Conservation (phyloP, 23 tunicate species). For the Trididemnum clinides region DNA sequence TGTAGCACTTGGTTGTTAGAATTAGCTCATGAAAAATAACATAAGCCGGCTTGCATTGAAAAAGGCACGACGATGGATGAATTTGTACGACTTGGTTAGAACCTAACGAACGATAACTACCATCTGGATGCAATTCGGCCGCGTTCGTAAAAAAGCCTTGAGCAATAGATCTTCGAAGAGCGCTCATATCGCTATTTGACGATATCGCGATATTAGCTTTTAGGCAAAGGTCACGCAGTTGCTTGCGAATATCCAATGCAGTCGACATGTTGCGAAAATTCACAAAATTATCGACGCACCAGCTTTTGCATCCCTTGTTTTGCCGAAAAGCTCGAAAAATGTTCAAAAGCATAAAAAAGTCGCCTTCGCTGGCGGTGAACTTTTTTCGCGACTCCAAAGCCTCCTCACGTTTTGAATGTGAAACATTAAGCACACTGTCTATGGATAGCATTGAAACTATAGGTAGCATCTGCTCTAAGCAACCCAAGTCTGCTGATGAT, state of each 20-base stretch:
- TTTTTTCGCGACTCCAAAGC: constrained; percentile 56
- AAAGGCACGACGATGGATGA: constrained; percentile 93
- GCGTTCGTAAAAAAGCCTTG: constrained; percentile 74
- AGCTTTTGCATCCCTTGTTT: constrained; percentile 60
- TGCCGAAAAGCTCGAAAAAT: constrained; percentile 70
- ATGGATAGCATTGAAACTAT: constrained; percentile 80
- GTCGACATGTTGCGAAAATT: constrained; percentile 60
- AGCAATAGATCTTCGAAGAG: constrained; percentile 60
- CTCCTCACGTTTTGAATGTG: constrained; percentile 63
- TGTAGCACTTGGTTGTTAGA: constrained; percentile 82
- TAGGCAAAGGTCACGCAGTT: constrained; percentile 72
- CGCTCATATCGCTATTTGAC: constrained; percentile 52
- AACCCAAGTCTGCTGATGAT: constrained; percentile 32
- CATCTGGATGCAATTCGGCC: constrained; percentile 85
- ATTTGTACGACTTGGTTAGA: constrained; percentile 76
- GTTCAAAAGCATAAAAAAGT: constrained; percentile 76
- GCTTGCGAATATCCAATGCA: constrained; percentile 70
- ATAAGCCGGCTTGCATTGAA: constrained; percentile 85
- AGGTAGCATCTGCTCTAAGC: constrained; percentile 79
- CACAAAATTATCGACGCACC: constrained; percentile 88
- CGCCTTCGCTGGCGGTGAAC: constrained; percentile 87
- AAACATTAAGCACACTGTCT: constrained; percentile 71
- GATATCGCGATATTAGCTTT: constrained; percentile 57
- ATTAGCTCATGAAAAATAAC: constrained; percentile 78
- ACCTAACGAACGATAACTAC: constrained; percentile 56